These are phyloP conservation scores for Vanessa tameamea DNA, from an alignment of 1,140 invertebrate genomes.

Conservation along the genomic window DNA sequence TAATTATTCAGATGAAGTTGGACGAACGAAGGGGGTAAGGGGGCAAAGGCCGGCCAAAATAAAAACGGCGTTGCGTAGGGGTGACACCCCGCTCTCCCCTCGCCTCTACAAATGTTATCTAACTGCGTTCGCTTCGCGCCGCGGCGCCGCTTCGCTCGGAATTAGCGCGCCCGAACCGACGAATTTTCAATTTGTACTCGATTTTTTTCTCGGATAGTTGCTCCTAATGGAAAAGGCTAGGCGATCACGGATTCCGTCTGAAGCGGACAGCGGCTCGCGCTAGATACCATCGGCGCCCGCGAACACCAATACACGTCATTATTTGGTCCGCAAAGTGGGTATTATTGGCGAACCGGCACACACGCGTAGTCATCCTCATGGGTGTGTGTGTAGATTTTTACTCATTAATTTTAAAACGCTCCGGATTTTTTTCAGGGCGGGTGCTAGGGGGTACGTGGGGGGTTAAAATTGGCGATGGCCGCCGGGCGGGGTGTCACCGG, in stretches of 20 bases:
- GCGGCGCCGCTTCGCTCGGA: constrained; percentile 65
- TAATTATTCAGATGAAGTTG: constrained; percentile 81
- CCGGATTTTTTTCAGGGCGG: constrained; percentile 81
- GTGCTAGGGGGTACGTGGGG: constrained; percentile 72
- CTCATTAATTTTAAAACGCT: constrained; percentile 83
- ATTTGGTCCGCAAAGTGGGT: constrained; percentile 62
- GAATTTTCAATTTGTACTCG: constrained; percentile 77
- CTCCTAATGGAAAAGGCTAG: constrained; percentile 69
- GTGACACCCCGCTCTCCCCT: constrained; percentile 65
- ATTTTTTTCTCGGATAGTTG: constrained; percentile 76
- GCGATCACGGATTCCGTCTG: constrained; percentile 57
- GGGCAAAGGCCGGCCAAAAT: constrained; percentile 79
- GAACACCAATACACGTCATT: constrained; percentile 51
- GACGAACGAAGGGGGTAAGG: constrained; percentile 76
- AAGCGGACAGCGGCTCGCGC: constrained; percentile 39
- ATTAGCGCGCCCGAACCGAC: constrained; percentile 70
- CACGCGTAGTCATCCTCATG: constrained; percentile 60
- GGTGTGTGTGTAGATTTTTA: constrained; percentile 80
- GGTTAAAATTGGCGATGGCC: constrained; percentile 80
- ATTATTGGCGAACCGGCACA: constrained; percentile 67
- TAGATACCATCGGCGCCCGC: constrained; percentile 30
- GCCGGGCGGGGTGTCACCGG: constrained; percentile 77
- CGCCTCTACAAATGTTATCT: constrained; percentile 80
- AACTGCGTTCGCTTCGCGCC: constrained; percentile 75
- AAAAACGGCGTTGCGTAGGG: constrained; percentile 80